Base-by-base conservation (phyloP, 2,888 invertebrate species). In the Caenorhabditis afra region DNA sequence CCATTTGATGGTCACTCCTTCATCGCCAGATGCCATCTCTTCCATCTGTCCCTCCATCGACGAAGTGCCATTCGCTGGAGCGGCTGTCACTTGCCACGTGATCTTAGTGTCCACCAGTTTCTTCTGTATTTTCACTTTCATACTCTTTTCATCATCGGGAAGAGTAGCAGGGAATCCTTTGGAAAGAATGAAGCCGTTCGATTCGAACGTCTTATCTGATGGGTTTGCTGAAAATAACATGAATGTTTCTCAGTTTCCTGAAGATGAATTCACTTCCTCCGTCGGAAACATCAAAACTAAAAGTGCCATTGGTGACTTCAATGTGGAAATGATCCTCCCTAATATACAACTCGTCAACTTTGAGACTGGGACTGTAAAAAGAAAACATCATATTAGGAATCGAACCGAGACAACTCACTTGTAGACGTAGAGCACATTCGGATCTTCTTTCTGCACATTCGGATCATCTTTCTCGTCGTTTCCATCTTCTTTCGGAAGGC, bases 281-380 rank as follows among this genome's bases (percentile, higher is more conserved):
- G 4, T 55, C 45, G 0, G 5, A 1, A 1, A 55, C 37, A 8
- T 39, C 39, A 12, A 55, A 55, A 2, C 18, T 39, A 10, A 55
- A 11, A 3, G 1, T 22, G 4, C 41, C 22, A 14, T 11, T 12
- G 1, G 22, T 12, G 14, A n/a, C 29, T 29, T 29, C 7, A 4
- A 71, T 29, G 23, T 62, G 44, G n/a, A 71, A 71, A n/a, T 47
- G 20, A 1, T 53, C 47, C 5, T 62, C 57, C 8, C 14, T 23
- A 1, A 71, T 35, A 29, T 23, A 62, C 0, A 71, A 5, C 3
- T 12, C 12, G 12, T 53, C 61, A 3, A 52, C 20, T 11, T 18
- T 18, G n/a, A 37, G 3, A 16, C 12, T 49, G 16, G 45, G 20
- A 11, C 58, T 68, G 52, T n/a, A 58, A 67, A 10, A 29, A 29